phyloP scores from a whole-genome alignment of 2,113 vertebrate species.

The Cettia cetti region DNA sequence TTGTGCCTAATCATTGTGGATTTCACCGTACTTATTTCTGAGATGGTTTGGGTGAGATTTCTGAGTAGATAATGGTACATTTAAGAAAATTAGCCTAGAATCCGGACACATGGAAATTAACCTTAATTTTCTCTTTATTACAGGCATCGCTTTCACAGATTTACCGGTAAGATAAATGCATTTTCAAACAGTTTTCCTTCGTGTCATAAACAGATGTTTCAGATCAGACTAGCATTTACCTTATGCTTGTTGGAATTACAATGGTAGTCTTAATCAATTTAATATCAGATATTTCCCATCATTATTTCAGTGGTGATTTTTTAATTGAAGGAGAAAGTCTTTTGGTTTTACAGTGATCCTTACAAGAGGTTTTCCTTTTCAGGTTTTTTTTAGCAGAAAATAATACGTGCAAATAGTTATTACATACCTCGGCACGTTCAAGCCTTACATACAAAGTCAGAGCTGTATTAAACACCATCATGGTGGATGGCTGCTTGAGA shows the following conservation, averaged over 20 bases:
- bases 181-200: conserved; percentile 16
- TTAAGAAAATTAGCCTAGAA: background rate
- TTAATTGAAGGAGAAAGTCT: background rate
- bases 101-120: background rate
- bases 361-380: background rate
- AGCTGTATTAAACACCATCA: background rate
- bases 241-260: background rate
- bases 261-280: background rate
- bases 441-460: background rate
- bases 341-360: background rate
- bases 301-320: background rate
- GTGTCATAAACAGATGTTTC: background rate
- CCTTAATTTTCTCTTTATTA: conserved; percentile 57
- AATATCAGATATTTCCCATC: background rate
- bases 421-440: background rate
- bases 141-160: conserved; percentile 83
- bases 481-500: background rate
- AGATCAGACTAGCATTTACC: background rate
- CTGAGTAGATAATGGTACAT: background rate
- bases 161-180: conserved; percentile 78
- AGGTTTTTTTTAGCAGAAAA: background rate
- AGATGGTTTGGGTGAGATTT: background rate
- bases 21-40: background rate
- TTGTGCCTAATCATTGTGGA: background rate
- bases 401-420: background rate